Evolutionary conservation across 2,113 vertebrate genomes (phyloP).

Genomic region (Carollia perspicillata): DNA sequence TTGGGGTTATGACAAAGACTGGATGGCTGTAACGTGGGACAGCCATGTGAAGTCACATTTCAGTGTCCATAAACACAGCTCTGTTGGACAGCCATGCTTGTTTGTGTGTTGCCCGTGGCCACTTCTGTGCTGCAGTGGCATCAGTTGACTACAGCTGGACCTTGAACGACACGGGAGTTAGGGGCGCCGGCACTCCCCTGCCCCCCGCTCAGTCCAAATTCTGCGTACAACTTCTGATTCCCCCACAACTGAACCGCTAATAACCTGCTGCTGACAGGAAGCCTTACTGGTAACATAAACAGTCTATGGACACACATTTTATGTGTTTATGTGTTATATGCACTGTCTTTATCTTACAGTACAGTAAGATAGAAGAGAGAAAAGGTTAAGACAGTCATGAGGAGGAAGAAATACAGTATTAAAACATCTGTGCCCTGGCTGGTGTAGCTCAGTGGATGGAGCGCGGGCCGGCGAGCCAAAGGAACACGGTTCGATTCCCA

Average conservation of each 20-base stretch:
- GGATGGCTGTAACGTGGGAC: not conserved
- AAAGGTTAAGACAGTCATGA: not conserved
- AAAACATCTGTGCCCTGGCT: too few relatives aligned
- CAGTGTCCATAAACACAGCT: too few relatives aligned
- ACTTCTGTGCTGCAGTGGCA: not conserved
- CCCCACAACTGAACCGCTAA: not conserved
- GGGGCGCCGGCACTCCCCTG: too few relatives aligned
- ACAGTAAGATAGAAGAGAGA: not conserved
- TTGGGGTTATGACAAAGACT: not conserved
- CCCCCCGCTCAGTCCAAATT: rapidly evolving
- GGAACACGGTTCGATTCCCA: too few relatives aligned
- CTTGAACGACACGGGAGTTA: not conserved
- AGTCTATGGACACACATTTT: not conserved
- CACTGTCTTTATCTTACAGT: not conserved
- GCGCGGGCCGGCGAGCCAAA: too few relatives aligned
- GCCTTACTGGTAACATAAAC: not conserved
- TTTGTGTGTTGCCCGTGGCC: too few relatives aligned
- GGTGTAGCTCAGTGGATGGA: too few relatives aligned
- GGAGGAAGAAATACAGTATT: not conserved
- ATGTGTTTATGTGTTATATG: not conserved
- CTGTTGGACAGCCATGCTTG: not conserved
- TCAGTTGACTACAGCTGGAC: not conserved
- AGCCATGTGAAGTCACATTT: not conserved
- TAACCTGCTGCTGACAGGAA: not conserved
- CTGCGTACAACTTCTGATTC: not conserved